Conservation (phyloP, 2,888 invertebrate species). For the Lymantria monacha region DNA sequence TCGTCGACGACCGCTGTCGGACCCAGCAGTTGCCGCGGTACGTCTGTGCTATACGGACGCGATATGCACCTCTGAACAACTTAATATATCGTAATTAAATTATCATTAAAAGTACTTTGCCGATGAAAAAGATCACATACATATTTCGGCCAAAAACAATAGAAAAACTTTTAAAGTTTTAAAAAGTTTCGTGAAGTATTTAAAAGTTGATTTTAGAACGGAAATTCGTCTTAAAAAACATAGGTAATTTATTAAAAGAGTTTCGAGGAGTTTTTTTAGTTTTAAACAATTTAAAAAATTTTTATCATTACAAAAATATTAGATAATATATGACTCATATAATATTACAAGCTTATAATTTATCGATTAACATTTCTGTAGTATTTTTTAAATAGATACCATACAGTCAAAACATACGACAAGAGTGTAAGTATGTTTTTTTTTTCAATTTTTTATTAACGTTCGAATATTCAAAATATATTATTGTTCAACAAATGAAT, state of each 20-base stretch:
- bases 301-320: not conserved
- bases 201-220: constrained; percentile 37
- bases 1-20: constrained; percentile 53
- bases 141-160: constrained; percentile 26
- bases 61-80: constrained; percentile 54
- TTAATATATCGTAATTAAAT: constrained; percentile 8
- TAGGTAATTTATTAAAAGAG: constrained; percentile 18
- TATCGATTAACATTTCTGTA: not conserved
- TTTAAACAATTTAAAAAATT: not conserved
- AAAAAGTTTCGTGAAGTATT: constrained; percentile 35
- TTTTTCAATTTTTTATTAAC: too few relatives aligned
- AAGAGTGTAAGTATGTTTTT: too few relatives aligned
- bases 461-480: too few relatives aligned
- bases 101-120: constrained; percentile 12
- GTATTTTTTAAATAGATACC: not conserved
- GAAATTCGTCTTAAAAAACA: constrained; percentile 36
- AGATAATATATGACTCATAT: too few relatives aligned
- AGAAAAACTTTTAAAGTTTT: constrained; percentile 35
- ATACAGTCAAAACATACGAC: not conserved
- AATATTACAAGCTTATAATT: not conserved
- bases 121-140: constrained; percentile 12
- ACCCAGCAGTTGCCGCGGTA: constrained; percentile 66
- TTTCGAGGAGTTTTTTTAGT: not conserved
- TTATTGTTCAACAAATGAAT: too few relatives aligned
- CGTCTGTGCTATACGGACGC: constrained; percentile 63